Evolutionary conservation across 1,140 invertebrate genomes (phyloP).

Genomic region (Grapholita molesta): DNA sequence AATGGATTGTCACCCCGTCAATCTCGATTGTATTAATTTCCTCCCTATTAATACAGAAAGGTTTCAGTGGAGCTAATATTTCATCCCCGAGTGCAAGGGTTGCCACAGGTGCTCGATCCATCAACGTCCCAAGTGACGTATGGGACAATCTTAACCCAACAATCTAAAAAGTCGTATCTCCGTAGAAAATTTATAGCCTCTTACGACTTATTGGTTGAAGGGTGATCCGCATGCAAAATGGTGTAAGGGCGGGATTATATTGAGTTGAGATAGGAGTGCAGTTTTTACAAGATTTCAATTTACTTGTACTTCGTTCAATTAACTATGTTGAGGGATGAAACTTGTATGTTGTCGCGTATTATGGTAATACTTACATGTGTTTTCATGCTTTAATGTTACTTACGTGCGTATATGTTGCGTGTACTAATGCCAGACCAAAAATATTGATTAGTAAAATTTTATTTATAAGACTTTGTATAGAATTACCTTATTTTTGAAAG

Average conservation of each 20-base stretch:
- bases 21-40: not conserved
- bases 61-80: not conserved
- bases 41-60: constrained; percentile 6
- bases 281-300: not conserved
- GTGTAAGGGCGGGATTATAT: not conserved
- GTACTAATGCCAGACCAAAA: too few relatives aligned
- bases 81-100: constrained; percentile 30
- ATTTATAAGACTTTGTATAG: too few relatives aligned
- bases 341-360: not conserved
- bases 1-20: not conserved
- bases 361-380: not conserved
- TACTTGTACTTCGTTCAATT: not conserved
- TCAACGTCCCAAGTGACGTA: constrained; percentile 72
- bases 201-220: not conserved
- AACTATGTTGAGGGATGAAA: not conserved
- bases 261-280: not conserved
- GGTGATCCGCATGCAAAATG: constrained; percentile 15
- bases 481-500: too few relatives aligned
- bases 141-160: constrained; percentile 59
- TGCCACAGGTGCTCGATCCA: constrained; percentile 66
- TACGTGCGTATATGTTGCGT: too few relatives aligned
- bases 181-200: not conserved
- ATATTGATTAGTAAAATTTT: too few relatives aligned
- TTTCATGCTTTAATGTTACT: too few relatives aligned
- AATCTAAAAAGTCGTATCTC: not conserved